Base-by-base conservation (phyloP, 2,888 invertebrate genomes). In the Melanophora roralis region DNA sequence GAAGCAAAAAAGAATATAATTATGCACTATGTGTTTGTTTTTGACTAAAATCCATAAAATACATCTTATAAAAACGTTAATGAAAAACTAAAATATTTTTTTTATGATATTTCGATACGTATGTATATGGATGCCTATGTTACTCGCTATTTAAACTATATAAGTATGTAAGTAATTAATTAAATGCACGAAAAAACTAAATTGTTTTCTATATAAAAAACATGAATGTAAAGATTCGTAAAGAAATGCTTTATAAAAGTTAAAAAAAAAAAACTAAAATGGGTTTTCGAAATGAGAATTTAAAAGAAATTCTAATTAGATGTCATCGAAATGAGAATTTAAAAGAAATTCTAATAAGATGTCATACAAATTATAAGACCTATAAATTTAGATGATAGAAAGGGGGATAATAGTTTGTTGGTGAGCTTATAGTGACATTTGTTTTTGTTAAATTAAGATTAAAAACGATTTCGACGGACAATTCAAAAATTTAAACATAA, bases 141-240 rank as follows among this genome's bases (percentile, higher is more conserved):
- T 4, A 7, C 16, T 14, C 16, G 32, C 12, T 7, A 19, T 45
- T 23, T 60, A 71, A 32, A 51, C 43, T 40, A 51, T 38, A 43
- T 27, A 68, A 74, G 43, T 53, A 75, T 60, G 27, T n/a, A 68
- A 55, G 59, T 59, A 65, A 55, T 49, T 72, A 21, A 65, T 53
- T 38, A 16, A 57, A 49, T 47, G 53, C 40, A 77, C 49, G 71
- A 69, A 59, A 49, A 47, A 59, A 59, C 49, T 27, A 49, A 2
- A 21, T 65, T 27, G n/a, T 59, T 47, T 32, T 38, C 14, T 23
- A 43, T 65, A 34, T 19, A 21, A 47, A 62, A n/a, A 47, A 47
- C 47, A 34, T 62, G 14, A 32, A 51, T 45, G 53, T 27, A 57
- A 68, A 40, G 45, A 59, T 59, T 59, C 47, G 19, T 49, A 38